Evolutionary conservation across 2,113 vertebrate genomes (phyloP), one percentile per base, ranked within the genome.

Genomic region (Dipodomys stephensi): DNA sequence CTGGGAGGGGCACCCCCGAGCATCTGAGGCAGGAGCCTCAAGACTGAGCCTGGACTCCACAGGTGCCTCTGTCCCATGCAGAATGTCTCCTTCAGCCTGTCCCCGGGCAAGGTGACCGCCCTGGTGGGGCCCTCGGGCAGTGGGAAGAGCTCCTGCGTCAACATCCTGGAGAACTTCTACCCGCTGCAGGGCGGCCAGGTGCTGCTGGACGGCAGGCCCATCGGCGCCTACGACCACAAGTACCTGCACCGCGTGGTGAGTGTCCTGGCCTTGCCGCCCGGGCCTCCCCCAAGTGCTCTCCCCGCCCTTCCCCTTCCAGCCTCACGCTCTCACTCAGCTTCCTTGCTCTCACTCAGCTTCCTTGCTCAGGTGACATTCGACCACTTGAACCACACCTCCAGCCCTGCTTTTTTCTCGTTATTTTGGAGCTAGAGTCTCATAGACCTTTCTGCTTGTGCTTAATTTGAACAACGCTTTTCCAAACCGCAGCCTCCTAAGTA

Each of bases 151-250:
- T 99, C 99, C 69, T 99, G 99, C 3, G 99, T 99, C 97, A 99
- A 98, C 97, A 98, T 99, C 91, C 96, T 99, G 97, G 99, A 99
- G 97, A 99, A 99, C 94, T 99, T 99, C 95, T 99, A 99, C 97
- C 98, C 98, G 0, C 98, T 99, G 90, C 98, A 99, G 91, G 97
- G 98, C 0, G 99, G 99, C 94, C 98, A 99, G 7, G 99, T 99
- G 92, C 98, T 99, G 83, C 98, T 99, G 98, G 99, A 99, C 0
- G 99, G 99, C 57, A 95, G 44, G 80, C 99, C 99, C 78, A 98
- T 99, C 35, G 88, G 98, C 81, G 97, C 96, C 88, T 99, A 99
- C 22, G 98, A 99, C 92, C 99, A 99, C 93, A 97, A 98, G 96
- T 99, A 99, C 98, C 98, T 99, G 89, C 99, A 99, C 98, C 98